Evolutionary conservation across 1,140 invertebrate genomes (phyloP), one percentile per base, ranked within the genome.

Genomic region (Drosophila obscura): DNA sequence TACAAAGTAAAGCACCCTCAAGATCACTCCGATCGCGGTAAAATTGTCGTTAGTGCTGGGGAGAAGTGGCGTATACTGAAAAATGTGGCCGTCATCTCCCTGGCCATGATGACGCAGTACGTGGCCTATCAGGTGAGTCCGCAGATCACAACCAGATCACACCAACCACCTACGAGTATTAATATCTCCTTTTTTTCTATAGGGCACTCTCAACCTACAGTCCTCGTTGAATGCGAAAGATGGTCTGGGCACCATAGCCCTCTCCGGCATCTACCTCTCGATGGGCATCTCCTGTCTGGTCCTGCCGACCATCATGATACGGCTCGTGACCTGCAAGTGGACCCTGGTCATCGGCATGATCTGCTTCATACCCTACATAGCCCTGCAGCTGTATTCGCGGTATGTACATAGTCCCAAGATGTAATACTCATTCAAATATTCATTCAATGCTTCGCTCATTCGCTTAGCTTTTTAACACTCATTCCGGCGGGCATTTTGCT

Each of bases 311-410:
- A 95, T 96, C 88, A 87, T 97, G n/a, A 97, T 97, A 80, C 96
- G 96, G 85, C 94, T 95, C 77, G 93, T 99, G 46, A 97, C 97
- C 4, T 96, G 96, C 48, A 99, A 99, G 92, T 97, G 97, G 96
- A 98, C 97, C 0, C 93, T 99, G 4, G 96, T 96, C 53, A 66
- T 96, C 0, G 96, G 96, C 1, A 96, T 98, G 95, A 81, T 96
- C 16, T 96, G 96, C 79, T 98, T 98, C 92, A 95, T 96, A 5
- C 94, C 96, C 0, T 99, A 98, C 92, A 97, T 99, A 74, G 96
- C 93, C 1, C 95, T 96, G 0, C 97, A 99, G 92, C 97, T 98
- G 15, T 19, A 11, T 13, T 58, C 64, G 0, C 59, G n/a, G 64
- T 67, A 52, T 24, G 60, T 39, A 8, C 4, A 19, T 19, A 19